Percentiles rank a stretch among this genome's conserved stretches.
Conservation (phyloP, 2,888 invertebrate genomes). For the Metopia argyrocephala region DNA sequence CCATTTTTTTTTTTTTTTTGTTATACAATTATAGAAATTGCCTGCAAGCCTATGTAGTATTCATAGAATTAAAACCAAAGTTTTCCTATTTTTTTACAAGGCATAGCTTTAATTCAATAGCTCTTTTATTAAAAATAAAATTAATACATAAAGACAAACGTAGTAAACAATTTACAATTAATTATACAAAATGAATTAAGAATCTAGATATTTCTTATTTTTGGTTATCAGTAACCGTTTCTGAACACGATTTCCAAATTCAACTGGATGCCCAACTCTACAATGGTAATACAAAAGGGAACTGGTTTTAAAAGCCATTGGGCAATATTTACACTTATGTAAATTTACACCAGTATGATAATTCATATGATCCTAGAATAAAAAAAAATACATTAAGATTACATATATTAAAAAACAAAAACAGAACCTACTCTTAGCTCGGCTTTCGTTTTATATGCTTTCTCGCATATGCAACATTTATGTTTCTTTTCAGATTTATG, state of each 20-base stretch:
- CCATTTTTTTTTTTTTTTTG: too few relatives aligned
- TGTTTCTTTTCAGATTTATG: conserved; percentile 59
- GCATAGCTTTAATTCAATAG: too few relatives aligned
- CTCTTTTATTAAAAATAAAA: too few relatives aligned
- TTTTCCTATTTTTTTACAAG: too few relatives aligned
- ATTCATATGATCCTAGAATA: conserved; percentile 58
- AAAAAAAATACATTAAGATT: too few relatives aligned
- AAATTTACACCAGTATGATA: conserved; percentile 53
- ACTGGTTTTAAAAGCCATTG: conserved; percentile 64
- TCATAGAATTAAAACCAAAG: too few relatives aligned
- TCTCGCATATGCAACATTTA: conserved; percentile 62
- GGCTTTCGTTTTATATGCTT: conserved; percentile 44
- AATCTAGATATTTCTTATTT: too few relatives aligned
- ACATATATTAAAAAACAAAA: conserved; percentile 14
- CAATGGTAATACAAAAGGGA: conserved; percentile 75
- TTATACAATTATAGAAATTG: too few relatives aligned
- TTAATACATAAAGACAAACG: neutral
- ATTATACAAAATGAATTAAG: too few relatives aligned
- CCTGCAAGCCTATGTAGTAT: too few relatives aligned
- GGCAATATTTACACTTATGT: conserved; percentile 56
- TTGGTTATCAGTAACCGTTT: too few relatives aligned
- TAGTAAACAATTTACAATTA: neutral
- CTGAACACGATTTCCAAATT: conserved; percentile 74
- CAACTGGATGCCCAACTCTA: conserved; percentile 73
- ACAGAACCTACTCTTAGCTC: conserved; percentile 60